Conservation (phyloP, 2,113 vertebrate species). For the Sebastes schlegelii region DNA sequence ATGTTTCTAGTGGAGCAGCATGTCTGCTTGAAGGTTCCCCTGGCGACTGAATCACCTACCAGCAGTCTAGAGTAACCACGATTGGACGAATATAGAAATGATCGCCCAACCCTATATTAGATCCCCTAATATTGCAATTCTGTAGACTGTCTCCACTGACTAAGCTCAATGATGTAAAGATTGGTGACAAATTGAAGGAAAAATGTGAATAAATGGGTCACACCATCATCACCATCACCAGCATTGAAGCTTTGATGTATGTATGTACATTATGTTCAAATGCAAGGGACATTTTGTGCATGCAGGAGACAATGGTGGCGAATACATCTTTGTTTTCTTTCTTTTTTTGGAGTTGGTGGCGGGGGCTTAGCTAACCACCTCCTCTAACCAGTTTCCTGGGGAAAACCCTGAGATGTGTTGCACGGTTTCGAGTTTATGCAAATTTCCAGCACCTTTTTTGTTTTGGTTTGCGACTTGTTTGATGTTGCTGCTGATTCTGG, state of each 20-base stretch:
- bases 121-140: too few species aligned
- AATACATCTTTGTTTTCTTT: background rate
- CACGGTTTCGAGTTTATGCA: background rate
- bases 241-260: too few species aligned
- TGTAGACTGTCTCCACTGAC: too few species aligned
- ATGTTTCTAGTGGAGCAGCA: too few species aligned
- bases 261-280: background rate
- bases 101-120: too few species aligned
- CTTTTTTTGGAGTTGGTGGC: background rate
- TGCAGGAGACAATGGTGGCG: background rate
- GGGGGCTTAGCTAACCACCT: slow-evolving; percentile 9
- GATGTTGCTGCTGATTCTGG: background rate
- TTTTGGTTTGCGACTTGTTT: background rate
- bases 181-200: background rate
- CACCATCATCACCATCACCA: background rate
- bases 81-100: too few species aligned
- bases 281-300: background rate
- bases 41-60: too few species aligned
- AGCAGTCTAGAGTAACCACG: too few species aligned
- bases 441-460: background rate
- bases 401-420: slow-evolving; percentile 21
- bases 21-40: too few species aligned
- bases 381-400: slow-evolving; percentile 40
- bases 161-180: too few species aligned
- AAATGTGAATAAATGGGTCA: background rate